Base-by-base conservation (phyloP, 2,797 vertebrate species). In the Dryobates pubescens region DNA sequence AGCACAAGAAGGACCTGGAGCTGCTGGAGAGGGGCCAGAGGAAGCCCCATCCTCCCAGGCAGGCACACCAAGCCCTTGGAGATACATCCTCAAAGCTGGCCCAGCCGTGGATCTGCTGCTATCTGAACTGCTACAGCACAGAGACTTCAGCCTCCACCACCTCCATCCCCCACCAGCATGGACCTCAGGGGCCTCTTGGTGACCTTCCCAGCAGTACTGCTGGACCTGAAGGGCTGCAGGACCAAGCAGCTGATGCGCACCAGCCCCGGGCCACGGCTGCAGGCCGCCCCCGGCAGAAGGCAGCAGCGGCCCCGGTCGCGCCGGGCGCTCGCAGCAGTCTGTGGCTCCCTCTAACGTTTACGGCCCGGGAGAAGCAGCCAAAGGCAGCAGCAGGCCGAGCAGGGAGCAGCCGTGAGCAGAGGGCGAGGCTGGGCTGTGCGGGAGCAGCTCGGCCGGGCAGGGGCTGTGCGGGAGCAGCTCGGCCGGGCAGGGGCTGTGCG, bases 331-430 rank as follows among this genome's bases (percentile, higher is more conserved):
- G n/a, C 64, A 8, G 86, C 62, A 77, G 86, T 12, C 93, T 95
- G 36, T 79, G 94, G 94, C 95, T 93, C 94, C 94, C 92, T 94
- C 95, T 93, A 90, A 95, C 26, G 94, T 85, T 62, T 8, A 54
- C 3, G 45, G 49, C 72, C 54, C 13, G 32, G 32, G 57, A 2
- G 43, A 32, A 73, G 58, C 81, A 62, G 1, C 12, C 0, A 2
- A 74, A 23, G 38, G 58, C 81, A 62, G 1, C 9, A 0, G 2
- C 74, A 19, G 34, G n/a, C n/a, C 3, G 6, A 34, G 49, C 7
- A 3, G 54, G 68, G 5, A n/a, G 3, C 18, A 4, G 7, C 1
- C 56, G 32, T 5, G 9, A 29, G 20, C n/a, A 61, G 51, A 47
- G 22, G 0, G 54, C 2, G 32, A 61, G 1, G 10, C 83, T 11